phyloP scores from a whole-genome alignment of 2,888 invertebrate species.

The Acanthosoma haemorrhoidale region DNA sequence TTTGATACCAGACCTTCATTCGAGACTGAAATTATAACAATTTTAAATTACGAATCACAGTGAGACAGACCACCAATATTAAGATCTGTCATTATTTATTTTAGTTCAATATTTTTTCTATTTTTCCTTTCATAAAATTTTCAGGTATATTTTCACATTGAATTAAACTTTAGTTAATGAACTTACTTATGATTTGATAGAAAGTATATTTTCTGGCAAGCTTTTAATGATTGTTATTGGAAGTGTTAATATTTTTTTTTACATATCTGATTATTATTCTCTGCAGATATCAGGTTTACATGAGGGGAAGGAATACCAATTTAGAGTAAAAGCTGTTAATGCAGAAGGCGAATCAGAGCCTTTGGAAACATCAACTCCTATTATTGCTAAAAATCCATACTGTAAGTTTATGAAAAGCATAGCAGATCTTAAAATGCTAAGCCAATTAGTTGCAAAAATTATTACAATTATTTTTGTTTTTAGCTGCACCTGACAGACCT shows the following conservation, averaged over 20 bases:
- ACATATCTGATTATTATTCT: too few relatives aligned
- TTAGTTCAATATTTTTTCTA: background rate
- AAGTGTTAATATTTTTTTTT: too few relatives aligned
- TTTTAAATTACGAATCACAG: too few relatives aligned
- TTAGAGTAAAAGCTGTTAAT: conserved; percentile 95
- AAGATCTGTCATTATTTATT: background rate
- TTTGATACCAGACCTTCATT: too few relatives aligned
- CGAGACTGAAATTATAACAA: too few relatives aligned
- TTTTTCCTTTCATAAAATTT: background rate
- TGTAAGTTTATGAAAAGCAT: conserved; percentile 51
- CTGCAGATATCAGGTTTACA: conserved; percentile 67
- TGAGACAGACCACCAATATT: background rate
- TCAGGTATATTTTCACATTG: background rate
- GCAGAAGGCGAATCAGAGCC: conserved; percentile 96
- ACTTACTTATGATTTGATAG: too few relatives aligned
- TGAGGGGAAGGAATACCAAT: conserved; percentile 96
- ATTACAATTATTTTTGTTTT: background rate
- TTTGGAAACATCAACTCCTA: conserved; percentile 83
- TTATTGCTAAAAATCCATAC: conserved; percentile 94
- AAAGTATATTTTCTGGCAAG: too few relatives aligned
- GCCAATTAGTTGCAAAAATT: background rate
- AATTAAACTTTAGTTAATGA: too few relatives aligned
- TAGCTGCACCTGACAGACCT: conserved; percentile 77
- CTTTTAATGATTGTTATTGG: too few relatives aligned
- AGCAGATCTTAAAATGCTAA: background rate